A percentile compares a stretch with the other conserved stretches of the same genome.
These are phyloP conservation scores for Aradus depressus DNA, from an alignment of 2,888 invertebrate species.

Conservation along the genomic window DNA sequence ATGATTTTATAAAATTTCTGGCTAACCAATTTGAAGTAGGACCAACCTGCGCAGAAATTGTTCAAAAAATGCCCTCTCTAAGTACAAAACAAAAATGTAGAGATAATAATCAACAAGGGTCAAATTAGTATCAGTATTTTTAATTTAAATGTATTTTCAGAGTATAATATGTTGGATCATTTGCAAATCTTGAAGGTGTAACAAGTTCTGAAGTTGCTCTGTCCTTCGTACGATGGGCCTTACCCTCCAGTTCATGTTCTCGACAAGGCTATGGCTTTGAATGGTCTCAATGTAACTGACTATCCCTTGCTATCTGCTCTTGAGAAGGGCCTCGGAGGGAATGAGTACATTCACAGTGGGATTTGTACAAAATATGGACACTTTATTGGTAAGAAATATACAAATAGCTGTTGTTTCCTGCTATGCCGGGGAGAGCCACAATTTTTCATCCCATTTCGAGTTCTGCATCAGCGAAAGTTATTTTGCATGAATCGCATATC, in stretches of 20 bases:
- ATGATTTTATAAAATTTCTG: no score
- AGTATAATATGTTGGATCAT: conserved; percentile 40
- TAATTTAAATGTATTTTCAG: no score
- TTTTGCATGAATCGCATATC: no score
- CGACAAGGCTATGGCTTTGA: conserved; percentile 36
- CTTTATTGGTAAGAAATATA: conserved; percentile 42
- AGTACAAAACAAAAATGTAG: no score
- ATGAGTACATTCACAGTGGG: conserved; percentile 43
- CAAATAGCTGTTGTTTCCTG: no score
- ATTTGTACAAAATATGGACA: conserved; percentile 45
- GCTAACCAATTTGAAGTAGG: no score
- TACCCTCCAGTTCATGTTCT: conserved; percentile 40
- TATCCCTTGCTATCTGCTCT: conserved; percentile 42
- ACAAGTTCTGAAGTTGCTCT: conserved; percentile 44
- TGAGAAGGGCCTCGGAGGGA: conserved; percentile 46
- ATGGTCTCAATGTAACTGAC: conserved; percentile 36
- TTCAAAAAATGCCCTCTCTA: no score
- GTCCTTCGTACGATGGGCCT: conserved; percentile 39
- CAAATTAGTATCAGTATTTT: background rate
- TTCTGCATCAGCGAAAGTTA: no score
- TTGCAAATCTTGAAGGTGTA: conserved; percentile 43
- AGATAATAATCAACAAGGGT: no score
- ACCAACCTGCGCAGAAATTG: no score
- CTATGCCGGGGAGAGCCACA: no score
- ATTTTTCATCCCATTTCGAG: no score